Conservation (phyloP, 2,797 vertebrate species). For the Aldrovandia affinis region DNA sequence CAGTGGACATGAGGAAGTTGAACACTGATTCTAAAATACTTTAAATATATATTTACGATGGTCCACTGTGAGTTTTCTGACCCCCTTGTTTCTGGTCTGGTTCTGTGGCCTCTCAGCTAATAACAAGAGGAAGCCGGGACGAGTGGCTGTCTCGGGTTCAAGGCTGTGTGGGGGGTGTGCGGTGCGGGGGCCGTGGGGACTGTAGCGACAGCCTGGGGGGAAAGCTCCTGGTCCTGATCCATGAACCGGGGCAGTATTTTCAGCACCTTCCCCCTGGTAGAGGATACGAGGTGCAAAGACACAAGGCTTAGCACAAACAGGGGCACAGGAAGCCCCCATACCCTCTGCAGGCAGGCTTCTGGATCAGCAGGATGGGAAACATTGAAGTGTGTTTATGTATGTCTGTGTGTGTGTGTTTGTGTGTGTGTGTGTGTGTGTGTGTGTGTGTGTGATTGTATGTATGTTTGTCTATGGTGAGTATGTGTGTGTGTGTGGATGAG, state of each 20-base stretch:
- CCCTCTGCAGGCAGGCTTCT: background rate
- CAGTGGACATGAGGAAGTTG: background rate
- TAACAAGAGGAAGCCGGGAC: background rate
- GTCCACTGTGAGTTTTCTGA: background rate
- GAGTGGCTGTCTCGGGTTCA: background rate
- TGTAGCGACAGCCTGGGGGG: background rate
- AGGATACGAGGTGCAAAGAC: background rate
- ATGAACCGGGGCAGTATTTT: background rate
- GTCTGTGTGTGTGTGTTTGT: no score
- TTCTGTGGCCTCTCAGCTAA: background rate
- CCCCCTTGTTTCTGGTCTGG: background rate
- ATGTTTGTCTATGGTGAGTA: no score
- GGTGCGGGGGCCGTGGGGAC: background rate
- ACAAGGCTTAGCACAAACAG: background rate
- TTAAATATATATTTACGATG: no score
- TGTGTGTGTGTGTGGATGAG: no score
- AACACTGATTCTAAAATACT: background rate
- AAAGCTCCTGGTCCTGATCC: background rate
- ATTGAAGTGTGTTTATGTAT: background rate
- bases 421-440: no score
- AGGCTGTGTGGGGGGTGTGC: background rate
- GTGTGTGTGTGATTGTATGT: no score
- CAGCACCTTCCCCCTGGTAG: background rate
- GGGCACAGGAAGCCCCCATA: background rate
- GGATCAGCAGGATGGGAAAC: background rate